These are phyloP conservation scores for Nymphalis c-album DNA, from an alignment of 2,888 invertebrate species.

Conservation along the genomic window DNA sequence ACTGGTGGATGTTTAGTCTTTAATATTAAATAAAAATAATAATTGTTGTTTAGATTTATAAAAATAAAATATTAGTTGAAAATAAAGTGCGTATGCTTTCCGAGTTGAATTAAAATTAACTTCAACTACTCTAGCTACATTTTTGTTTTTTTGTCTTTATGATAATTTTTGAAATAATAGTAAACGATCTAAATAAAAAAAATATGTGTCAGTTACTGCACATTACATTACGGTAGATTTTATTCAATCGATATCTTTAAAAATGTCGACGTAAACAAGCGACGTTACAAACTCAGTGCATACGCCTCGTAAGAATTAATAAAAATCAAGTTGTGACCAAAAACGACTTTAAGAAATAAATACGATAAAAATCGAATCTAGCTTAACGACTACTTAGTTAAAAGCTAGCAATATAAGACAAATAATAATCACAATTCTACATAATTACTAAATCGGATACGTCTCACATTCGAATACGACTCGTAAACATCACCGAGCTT, in stretches of 20 bases:
- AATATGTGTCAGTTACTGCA: constrained; percentile 47
- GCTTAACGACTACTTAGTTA: constrained; percentile 76
- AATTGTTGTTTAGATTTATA: background rate
- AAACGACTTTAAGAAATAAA: constrained; percentile 62
- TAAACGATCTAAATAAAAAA: constrained; percentile 33
- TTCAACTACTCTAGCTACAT: background rate
- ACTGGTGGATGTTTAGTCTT: constrained; percentile 28
- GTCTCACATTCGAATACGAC: constrained; percentile 61
- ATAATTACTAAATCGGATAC: constrained; percentile 51
- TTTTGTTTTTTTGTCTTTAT: background rate
- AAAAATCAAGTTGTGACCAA: constrained; percentile 64
- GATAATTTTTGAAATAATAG: constrained; percentile 33
- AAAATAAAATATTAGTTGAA: constrained; percentile 8
- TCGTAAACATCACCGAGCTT: constrained; percentile 62
- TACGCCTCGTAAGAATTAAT: constrained; percentile 36
- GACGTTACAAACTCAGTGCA: constrained; percentile 25
- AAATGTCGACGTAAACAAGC: constrained; percentile 29
- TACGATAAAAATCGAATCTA: constrained; percentile 67
- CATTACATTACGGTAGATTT: background rate
- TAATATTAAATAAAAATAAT: constrained; percentile 22
- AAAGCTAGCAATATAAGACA: constrained; percentile 67
- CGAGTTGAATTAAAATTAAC: background rate
- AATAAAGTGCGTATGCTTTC: background rate
- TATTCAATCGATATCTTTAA: background rate
- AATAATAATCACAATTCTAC: constrained; percentile 72